phyloP scores from a whole-genome alignment of 2,113 vertebrate species.

The Myrmecobius fasciatus region DNA sequence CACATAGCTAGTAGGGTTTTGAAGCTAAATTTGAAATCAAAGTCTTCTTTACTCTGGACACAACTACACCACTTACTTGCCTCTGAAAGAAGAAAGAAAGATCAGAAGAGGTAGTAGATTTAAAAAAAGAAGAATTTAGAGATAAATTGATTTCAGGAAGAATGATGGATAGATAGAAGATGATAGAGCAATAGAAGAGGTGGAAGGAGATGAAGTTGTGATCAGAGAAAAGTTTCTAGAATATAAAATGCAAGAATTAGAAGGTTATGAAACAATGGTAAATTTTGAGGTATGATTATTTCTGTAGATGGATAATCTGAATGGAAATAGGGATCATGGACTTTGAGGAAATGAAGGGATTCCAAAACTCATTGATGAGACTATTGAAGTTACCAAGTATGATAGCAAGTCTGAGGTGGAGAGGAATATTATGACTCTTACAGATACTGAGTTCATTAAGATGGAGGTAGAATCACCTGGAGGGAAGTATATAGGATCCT shows the following conservation, averaged over 20 bases:
- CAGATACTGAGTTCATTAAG: background rate
- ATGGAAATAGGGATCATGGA: background rate
- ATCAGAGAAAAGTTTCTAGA: background rate
- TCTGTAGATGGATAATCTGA: background rate
- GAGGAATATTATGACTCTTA: background rate
- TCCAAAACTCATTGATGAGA: background rate
- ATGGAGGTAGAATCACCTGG: background rate
- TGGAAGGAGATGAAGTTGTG: background rate
- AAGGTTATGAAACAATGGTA: background rate
- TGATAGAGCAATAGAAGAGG: background rate
- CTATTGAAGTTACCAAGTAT: background rate
- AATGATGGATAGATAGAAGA: background rate
- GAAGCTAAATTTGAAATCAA: too few species aligned
- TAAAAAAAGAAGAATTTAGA: background rate
- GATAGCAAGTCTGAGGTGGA: background rate
- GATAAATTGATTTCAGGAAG: background rate
- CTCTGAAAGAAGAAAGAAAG: background rate
- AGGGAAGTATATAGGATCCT: background rate
- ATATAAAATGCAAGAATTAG: background rate
- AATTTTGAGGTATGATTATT: background rate
- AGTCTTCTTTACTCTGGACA: too few species aligned
- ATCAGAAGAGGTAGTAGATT: background rate
- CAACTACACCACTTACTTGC: too few species aligned
- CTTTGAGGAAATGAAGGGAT: background rate
- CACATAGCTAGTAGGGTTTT: too few species aligned